phyloP scores from a whole-genome alignment of 2,113 vertebrate species.

The Carettochelys insculpta region DNA sequence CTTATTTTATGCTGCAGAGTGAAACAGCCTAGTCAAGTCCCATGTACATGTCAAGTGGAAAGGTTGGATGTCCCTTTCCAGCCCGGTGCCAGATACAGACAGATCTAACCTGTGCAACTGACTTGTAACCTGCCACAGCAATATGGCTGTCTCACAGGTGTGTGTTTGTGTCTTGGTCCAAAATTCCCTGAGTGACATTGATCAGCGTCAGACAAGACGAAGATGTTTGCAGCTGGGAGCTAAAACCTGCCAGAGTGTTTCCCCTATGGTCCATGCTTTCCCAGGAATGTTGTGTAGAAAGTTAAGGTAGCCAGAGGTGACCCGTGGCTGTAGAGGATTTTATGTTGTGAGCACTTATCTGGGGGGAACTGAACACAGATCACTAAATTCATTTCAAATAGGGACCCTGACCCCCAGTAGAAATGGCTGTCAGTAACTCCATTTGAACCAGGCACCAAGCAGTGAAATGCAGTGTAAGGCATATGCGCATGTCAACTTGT shows the following conservation, averaged over 20 bases:
- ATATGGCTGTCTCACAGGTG: not conserved
- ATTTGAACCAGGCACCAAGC: not conserved
- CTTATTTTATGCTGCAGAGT: not conserved
- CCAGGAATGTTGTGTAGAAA: not conserved
- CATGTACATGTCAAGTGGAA: not conserved
- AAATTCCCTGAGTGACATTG: not conserved
- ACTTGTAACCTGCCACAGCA: not conserved
- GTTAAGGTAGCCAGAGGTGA: not conserved
- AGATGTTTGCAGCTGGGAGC: not conserved
- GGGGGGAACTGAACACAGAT: not conserved
- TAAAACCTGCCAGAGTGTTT: not conserved
- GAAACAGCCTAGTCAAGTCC: not conserved
- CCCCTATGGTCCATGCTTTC: not conserved
- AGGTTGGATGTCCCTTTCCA: not conserved
- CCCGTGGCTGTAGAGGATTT: not conserved
- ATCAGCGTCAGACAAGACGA: not conserved
- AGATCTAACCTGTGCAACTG: not conserved
- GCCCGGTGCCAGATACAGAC: fast-evolving
- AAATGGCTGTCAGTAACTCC: no score
- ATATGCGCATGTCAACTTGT: not conserved
- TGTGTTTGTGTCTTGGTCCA: not conserved
- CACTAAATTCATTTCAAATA: not conserved
- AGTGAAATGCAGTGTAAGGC: not conserved
- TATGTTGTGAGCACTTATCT: not conserved
- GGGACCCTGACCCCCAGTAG: no score